Conservation (phyloP, 92 coral and sea anemone genomes). For the Palythoa heliodiscus region DNA sequence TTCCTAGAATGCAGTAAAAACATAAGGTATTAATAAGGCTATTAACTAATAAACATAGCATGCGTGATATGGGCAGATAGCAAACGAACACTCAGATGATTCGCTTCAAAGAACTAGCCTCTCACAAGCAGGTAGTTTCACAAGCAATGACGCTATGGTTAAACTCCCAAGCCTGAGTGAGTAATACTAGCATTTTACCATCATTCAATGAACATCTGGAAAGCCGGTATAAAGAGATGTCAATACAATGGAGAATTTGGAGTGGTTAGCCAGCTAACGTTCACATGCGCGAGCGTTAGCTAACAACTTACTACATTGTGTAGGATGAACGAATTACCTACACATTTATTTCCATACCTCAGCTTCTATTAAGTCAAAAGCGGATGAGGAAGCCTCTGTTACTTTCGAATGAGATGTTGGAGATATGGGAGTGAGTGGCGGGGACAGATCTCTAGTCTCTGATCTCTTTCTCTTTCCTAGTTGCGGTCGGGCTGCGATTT, state of each 20-base stretch:
- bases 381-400: slow-evolving; percentile 89
- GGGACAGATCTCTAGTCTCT: slow-evolving; percentile 93
- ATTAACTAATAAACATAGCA: slow-evolving; percentile 82
- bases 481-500: slow-evolving; percentile 65
- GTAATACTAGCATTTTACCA: slow-evolving; percentile 39
- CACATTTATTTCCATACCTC: slow-evolving; percentile 79
- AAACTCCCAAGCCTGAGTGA: slow-evolving; percentile 24
- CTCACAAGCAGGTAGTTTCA: slow-evolving; percentile 32
- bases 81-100: slow-evolving; percentile 38
- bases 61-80: slow-evolving; percentile 57
- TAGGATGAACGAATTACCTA: slow-evolving; percentile 1
- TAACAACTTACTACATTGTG: slow-evolving; percentile 55
- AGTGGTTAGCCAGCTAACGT: slow-evolving; percentile 51
- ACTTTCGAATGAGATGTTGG: slow-evolving; percentile 93
- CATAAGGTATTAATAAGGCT: slow-evolving; percentile 82
- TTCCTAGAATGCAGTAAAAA: slow-evolving; percentile 78
- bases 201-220: slow-evolving; percentile 41
- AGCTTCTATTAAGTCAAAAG: slow-evolving; percentile 89
- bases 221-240: slow-evolving; percentile 18
- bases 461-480: slow-evolving; percentile 75
- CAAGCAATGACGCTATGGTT: slow-evolving; percentile 35
- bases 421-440: slow-evolving; percentile 99
- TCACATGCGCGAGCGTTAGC: slow-evolving; percentile 45
- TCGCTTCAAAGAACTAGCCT: slow-evolving; percentile 42
- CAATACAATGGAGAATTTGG: slow-evolving; percentile 19